These are phyloP conservation scores for Psittacula cyanocephala DNA, from an alignment of 2,113 vertebrate species.

Conservation along the genomic window DNA sequence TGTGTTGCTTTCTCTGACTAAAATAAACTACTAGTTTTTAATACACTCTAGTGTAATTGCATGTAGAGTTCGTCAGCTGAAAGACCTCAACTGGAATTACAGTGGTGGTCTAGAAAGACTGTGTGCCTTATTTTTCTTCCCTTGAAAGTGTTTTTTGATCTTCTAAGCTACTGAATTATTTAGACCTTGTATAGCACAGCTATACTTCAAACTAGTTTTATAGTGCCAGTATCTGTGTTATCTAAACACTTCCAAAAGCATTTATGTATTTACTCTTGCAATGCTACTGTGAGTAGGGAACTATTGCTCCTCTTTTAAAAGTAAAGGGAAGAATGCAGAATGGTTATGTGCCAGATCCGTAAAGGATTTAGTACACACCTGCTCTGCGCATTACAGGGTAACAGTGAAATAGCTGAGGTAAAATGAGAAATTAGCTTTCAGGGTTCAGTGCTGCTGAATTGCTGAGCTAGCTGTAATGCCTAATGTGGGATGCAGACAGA, in stretches of 20 bases:
- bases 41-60: background rate
- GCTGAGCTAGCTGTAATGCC: background rate
- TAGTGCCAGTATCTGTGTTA: background rate
- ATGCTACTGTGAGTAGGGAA: background rate
- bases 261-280: background rate
- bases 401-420: background rate
- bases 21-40: background rate
- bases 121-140: background rate
- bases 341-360: background rate
- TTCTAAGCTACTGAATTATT: background rate
- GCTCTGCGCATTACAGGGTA: background rate
- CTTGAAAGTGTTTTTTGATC: background rate
- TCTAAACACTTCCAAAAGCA: background rate
- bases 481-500: background rate
- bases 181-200: background rate
- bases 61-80: background rate
- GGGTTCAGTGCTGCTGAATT: background rate
- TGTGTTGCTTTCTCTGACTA: background rate
- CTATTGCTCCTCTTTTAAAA: background rate
- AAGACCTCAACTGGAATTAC: background rate
- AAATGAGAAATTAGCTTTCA: background rate
- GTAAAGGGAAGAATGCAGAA: background rate
- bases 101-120: background rate
- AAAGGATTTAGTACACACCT: background rate
- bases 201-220: background rate